These are phyloP conservation scores for Eulithis prunata DNA, from an alignment of 2,888 invertebrate species.

Conservation along the genomic window DNA sequence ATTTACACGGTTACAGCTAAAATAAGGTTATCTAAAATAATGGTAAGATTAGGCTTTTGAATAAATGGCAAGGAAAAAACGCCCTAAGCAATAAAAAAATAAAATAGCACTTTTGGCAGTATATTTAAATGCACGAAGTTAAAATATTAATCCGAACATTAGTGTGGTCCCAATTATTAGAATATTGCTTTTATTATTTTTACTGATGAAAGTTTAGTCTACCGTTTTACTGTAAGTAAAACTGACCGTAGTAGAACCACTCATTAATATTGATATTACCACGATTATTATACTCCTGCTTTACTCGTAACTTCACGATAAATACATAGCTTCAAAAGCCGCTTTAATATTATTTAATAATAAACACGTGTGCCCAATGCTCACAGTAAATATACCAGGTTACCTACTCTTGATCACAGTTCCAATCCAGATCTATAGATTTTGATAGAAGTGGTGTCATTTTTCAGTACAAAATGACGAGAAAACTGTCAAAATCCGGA, in stretches of 20 bases:
- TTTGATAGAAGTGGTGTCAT: too few species aligned
- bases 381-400: conserved; percentile 34
- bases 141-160: neutral
- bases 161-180: too few species aligned
- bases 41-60: conserved; percentile 63
- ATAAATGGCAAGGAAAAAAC: conserved; percentile 38
- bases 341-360: conserved; percentile 17
- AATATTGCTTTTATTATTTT: too few species aligned
- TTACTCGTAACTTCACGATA: conserved; percentile 5
- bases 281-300: neutral
- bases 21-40: conserved; percentile 42
- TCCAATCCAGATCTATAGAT: too few species aligned
- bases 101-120: conserved; percentile 15
- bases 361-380: conserved; percentile 35
- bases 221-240: too few species aligned
- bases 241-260: too few species aligned
- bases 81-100: conserved; percentile 10
- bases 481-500: too few species aligned
- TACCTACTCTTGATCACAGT: too few species aligned
- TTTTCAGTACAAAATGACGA: too few species aligned
- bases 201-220: too few species aligned
- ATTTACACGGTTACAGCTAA: conserved; percentile 45
- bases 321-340: conserved; percentile 30
- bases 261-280: too few species aligned
- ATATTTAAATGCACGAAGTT: conserved; percentile 10